Evolutionary conservation across 2,113 vertebrate species (phyloP).

Genomic region (Sander lucioperca): DNA sequence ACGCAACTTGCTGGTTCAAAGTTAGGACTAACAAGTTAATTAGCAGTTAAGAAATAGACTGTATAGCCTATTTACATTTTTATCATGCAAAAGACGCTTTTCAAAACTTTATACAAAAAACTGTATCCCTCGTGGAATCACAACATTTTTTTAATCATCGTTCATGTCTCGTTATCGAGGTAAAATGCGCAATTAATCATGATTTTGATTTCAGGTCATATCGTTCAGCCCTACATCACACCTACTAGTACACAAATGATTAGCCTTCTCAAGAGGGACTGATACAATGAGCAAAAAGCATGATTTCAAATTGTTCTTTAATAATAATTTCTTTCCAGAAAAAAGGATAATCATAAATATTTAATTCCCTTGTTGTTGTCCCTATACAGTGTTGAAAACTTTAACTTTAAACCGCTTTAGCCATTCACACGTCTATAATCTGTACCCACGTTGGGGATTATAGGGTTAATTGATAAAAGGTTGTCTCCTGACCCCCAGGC

Average conservation of each 20-base stretch:
- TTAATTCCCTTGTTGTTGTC: not conserved
- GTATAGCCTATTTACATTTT: too few species aligned
- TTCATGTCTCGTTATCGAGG: too few species aligned
- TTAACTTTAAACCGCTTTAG: not conserved
- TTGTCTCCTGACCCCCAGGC: constrained; percentile 43
- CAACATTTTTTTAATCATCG: too few species aligned
- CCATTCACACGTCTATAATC: constrained; percentile 46
- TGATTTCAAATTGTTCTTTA: not conserved
- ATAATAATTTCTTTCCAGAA: not conserved
- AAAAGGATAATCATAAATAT: not conserved
- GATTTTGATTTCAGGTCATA: too few species aligned
- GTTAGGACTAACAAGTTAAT: too few species aligned
- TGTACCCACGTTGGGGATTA: constrained; percentile 48
- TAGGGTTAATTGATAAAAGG: constrained; percentile 60
- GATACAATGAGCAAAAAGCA: not conserved
- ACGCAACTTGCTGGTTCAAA: too few species aligned
- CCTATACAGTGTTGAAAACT: not conserved
- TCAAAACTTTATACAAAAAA: too few species aligned
- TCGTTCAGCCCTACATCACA: not conserved
- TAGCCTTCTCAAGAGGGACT: not conserved
- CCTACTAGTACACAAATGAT: not conserved
- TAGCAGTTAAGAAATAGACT: too few species aligned
- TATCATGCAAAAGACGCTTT: too few species aligned
- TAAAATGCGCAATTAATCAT: too few species aligned
- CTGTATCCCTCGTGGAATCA: too few species aligned